Percentiles rank a stretch among this genome's conserved stretches.
Evolutionary conservation across 2,797 vertebrate species (phyloP).

Genomic region (Lepus oiostolus): DNA sequence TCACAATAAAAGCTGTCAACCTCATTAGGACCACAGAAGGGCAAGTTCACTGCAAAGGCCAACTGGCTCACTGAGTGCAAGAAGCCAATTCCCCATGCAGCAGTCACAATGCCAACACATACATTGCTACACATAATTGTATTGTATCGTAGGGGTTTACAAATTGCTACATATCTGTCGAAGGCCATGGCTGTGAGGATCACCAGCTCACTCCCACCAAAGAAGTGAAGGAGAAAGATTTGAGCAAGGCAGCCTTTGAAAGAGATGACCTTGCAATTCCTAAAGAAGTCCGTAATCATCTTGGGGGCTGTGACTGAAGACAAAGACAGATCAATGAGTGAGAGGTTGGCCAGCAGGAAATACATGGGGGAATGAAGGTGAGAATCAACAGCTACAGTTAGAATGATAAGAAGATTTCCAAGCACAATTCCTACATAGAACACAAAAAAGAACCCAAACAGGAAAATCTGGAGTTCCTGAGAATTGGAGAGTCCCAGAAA

Average conservation of each 20-base stretch:
- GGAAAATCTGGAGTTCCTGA: constrained; percentile 75
- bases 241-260: constrained; percentile 79
- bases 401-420: constrained; percentile 81
- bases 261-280: constrained; percentile 78
- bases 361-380: constrained; percentile 82
- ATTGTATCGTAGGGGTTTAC: constrained; percentile 78
- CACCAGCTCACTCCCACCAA: constrained; percentile 81
- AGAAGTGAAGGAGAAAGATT: constrained; percentile 84
- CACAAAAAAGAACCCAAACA: constrained; percentile 75
- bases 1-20: constrained; percentile 78
- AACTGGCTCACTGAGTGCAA: constrained; percentile 81
- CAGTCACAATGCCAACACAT: constrained; percentile 56
- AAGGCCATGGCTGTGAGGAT: constrained; percentile 84
- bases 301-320: constrained; percentile 83
- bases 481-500: constrained; percentile 77
- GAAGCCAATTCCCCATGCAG: constrained; percentile 75
- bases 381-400: constrained; percentile 67
- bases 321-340: constrained; percentile 78
- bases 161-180: constrained; percentile 83
- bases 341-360: constrained; percentile 79
- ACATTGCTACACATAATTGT: constrained; percentile 70
- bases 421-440: constrained; percentile 77
- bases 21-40: constrained; percentile 78
- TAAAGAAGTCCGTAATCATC: constrained; percentile 80
- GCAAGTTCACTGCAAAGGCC: constrained; percentile 72